These are phyloP conservation scores for Pandion haliaetus DNA, from an alignment of 2,113 vertebrate genomes.

Conservation along the genomic window DNA sequence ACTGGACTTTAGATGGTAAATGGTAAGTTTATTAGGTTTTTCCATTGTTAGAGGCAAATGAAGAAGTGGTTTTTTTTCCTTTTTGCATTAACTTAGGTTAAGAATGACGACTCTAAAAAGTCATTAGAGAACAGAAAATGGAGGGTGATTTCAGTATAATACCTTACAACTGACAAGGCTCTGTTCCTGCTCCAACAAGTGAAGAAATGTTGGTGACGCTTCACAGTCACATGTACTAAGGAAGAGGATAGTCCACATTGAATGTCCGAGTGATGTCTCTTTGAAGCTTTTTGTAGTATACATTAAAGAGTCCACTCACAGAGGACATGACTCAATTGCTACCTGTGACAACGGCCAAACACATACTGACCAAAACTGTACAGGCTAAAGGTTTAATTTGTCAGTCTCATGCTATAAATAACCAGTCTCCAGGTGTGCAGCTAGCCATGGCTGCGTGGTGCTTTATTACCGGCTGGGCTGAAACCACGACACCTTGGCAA, in stretches of 20 bases:
- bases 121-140: constrained; percentile 1
- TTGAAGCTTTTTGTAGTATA: neutral
- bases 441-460: too few relatives aligned
- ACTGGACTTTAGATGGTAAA: constrained; percentile 27
- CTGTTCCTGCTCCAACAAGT: neutral
- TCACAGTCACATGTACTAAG: neutral
- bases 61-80: neutral
- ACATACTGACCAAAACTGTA: neutral
- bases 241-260: neutral
- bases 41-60: constrained; percentile 27
- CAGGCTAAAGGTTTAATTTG: neutral
- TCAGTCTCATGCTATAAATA: neutral
- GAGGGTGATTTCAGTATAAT: neutral
- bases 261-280: neutral
- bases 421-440: neutral
- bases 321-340: neutral
- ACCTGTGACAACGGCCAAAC: neutral
- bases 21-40: neutral
- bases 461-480: too few relatives aligned
- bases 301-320: neutral
- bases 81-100: constrained; percentile 12
- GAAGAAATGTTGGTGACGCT: neutral
- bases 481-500: neutral
- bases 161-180: neutral
- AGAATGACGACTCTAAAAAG: neutral